phyloP scores from a whole-genome alignment of 2,113 vertebrate species.

The Colius striatus region DNA sequence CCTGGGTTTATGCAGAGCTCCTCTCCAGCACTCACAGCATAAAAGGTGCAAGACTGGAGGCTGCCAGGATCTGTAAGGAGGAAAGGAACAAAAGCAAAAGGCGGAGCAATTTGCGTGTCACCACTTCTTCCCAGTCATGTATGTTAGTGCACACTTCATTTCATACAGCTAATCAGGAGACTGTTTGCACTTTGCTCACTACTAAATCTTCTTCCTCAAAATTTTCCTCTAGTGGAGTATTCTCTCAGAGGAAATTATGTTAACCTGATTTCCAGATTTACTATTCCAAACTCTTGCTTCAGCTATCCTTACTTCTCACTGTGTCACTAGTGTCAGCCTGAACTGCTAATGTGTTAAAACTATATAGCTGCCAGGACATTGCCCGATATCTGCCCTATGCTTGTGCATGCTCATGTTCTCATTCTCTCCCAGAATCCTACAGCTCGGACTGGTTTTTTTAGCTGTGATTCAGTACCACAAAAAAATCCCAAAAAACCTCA shows the following conservation, averaged over 20 bases:
- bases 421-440: neutral
- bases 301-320: neutral
- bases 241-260: neutral
- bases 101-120: neutral
- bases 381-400: neutral
- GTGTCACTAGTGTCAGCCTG: neutral
- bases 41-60: neutral
- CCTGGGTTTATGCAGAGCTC: neutral
- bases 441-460: rapidly evolving
- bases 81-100: neutral
- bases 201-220: neutral
- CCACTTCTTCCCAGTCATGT: neutral
- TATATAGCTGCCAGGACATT: neutral
- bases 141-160: neutral
- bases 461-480: neutral
- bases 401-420: neutral
- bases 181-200: neutral
- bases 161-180: neutral
- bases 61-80: neutral
- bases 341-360: neutral
- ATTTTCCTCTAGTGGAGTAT: neutral
- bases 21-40: neutral
- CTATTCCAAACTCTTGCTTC: neutral
- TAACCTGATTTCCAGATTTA: neutral
- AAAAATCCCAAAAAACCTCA: neutral